Conservation (phyloP, 2,888 invertebrate genomes). For the Mimachlamys varia region DNA sequence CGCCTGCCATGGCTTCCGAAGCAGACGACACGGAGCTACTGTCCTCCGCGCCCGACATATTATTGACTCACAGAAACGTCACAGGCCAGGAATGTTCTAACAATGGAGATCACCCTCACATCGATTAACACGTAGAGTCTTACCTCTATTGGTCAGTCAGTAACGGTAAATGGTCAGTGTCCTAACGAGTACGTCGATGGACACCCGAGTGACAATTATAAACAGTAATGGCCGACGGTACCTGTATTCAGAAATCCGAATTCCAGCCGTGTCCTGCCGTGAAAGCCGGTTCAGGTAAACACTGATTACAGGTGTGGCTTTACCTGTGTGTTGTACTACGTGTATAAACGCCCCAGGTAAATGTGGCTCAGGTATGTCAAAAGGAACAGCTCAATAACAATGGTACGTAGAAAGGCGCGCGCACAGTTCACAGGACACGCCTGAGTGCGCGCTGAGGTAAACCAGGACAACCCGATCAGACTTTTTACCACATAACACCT, state of each 20-base stretch:
- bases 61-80: slow-evolving; percentile 10
- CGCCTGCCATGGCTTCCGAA: neutral
- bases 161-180: neutral
- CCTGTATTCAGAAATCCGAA: neutral
- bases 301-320: slow-evolving; percentile 24
- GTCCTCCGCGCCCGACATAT: neutral
- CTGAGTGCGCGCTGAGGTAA: neutral
- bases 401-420: slow-evolving; percentile 10
- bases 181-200: neutral
- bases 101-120: neutral
- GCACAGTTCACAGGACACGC: slow-evolving; percentile 5
- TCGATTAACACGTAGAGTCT: neutral
- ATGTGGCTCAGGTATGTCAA: slow-evolving; percentile 17
- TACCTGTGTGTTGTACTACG: slow-evolving; percentile 28
- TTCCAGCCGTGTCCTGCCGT: neutral
- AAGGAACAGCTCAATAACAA: slow-evolving; percentile 36
- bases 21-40: slow-evolving; percentile 22
- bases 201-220: neutral
- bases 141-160: neutral
- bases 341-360: slow-evolving; percentile 26
- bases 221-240: neutral
- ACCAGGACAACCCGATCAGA: neutral
- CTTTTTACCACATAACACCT: neutral
- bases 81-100: slow-evolving; percentile 23
- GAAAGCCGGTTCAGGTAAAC: slow-evolving; percentile 19